Evolutionary conservation across 2,113 vertebrate genomes (phyloP), one percentile per base, ranked within the genome.

Genomic region (Columba janthina): DNA sequence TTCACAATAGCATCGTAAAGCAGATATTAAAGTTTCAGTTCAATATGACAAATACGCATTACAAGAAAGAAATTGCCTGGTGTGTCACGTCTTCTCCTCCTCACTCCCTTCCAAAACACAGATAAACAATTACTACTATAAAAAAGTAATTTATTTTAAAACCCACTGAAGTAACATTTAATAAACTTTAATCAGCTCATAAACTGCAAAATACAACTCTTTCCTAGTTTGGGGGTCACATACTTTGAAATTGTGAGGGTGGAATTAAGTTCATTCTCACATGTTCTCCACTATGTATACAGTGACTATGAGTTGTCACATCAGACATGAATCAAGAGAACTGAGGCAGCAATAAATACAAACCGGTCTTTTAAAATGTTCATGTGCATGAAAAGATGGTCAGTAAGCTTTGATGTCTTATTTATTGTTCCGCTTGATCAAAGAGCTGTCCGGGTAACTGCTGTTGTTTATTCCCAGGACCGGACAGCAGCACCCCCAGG

Each of bases 211-310:
- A 50, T 13, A 54, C 29, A 85, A 48, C 11, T 36, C 34, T 10
- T 12, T 51, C 19, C 16, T 60, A 8, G 3, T 46, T 88, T 48
- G 18, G 20, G 31, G 15, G 16, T 72, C 50, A 46, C 2, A 38
- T 29, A 22, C 10, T 67, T 46, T 26, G 16, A 67, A 89, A 66
- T 5, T 0, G 10, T 13, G 54, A 57, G 44, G 10, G 12, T 46
- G 40, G 12, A 64, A 53, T 38, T 9, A 61, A 79, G 65, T 20
- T 62, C 51, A 73, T 40, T 21, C 31, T 65, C 6, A 0, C 31
- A 15, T 4, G 4, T 13, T 28, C 15, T 53, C 31, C 16, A 11
- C 26, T 51, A 15, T 2, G 11, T 1, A 21, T 11, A 8, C 20
- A 71, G 32, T 8, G 10, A 20, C 28, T 20, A 4, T 0, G 10